These are phyloP conservation scores for Malurus leucopterus DNA, from an alignment of 2,797 vertebrate species.

Conservation along the genomic window DNA sequence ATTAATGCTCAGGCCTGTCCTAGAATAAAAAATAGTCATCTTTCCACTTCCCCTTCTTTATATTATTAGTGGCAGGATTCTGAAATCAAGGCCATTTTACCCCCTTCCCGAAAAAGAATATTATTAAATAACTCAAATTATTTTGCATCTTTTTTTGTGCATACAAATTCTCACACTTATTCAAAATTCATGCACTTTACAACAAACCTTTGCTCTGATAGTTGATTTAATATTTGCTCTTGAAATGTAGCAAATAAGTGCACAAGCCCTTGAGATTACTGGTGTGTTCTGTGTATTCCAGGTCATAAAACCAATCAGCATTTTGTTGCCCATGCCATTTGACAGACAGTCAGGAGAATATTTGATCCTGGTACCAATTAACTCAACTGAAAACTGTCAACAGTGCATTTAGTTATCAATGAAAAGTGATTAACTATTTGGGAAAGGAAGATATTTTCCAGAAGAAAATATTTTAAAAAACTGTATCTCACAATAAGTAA, in stretches of 20 bases:
- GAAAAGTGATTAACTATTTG: neutral
- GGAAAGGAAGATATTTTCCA: neutral
- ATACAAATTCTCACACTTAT: neutral
- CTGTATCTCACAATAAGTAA: neutral
- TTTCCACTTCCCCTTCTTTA: neutral
- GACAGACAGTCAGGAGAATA: neutral
- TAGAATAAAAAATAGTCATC: neutral
- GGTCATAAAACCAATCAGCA: neutral
- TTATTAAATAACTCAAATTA: neutral
- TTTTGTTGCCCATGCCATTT: neutral
- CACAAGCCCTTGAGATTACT: neutral
- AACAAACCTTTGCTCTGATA: neutral
- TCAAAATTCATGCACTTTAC: neutral
- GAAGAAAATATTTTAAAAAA: neutral
- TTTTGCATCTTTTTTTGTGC: neutral
- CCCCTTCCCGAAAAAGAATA: accelerated
- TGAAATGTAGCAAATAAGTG: neutral
- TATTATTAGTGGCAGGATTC: neutral
- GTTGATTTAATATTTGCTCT: neutral
- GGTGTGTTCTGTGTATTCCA: neutral
- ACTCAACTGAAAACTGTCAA: neutral
- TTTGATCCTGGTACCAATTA: neutral
- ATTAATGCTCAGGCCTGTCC: neutral
- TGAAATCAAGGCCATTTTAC: neutral
- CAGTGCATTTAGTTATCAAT: neutral